phyloP scores from a whole-genome alignment of 2,113 vertebrate genomes.

The Nothobranchius kuhntae region DNA sequence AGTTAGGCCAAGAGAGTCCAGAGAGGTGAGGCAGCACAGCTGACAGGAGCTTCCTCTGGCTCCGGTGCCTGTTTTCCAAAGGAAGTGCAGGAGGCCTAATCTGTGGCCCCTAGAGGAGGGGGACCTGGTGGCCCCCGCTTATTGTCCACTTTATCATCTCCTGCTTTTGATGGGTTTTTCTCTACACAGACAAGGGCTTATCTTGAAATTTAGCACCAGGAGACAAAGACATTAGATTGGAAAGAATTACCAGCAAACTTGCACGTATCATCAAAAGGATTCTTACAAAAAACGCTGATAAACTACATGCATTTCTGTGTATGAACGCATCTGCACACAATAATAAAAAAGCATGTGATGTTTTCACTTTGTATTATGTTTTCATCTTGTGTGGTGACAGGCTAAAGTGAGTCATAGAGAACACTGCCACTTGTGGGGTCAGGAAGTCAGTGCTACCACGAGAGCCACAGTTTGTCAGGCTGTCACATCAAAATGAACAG shows the following conservation, averaged over 20 bases:
- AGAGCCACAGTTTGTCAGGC: conserved; percentile 65
- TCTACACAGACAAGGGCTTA: conserved; percentile 61
- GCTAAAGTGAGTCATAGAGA: conserved; percentile 65
- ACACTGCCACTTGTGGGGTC: conserved; percentile 58
- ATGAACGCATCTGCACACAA: background rate
- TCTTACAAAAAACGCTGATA: background rate
- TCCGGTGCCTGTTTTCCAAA: conserved; percentile 86
- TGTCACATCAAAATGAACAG: conserved; percentile 65
- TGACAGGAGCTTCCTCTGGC: conserved; percentile 83
- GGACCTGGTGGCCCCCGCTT: conserved; percentile 80
- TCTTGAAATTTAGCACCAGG: conserved; percentile 44
- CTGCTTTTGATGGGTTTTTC: conserved; percentile 68
- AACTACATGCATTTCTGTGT: background rate
- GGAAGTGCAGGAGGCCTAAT: conserved; percentile 88
- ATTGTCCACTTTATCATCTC: conserved; percentile 86
- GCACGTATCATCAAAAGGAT: conserved; percentile 26
- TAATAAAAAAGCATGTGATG: conserved; percentile 6
- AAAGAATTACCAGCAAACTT: conserved; percentile 15
- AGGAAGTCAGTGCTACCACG: conserved; percentile 67
- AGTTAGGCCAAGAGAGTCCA: conserved; percentile 78
- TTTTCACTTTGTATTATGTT: conserved; percentile 7
- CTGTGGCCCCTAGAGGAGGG: conserved; percentile 80
- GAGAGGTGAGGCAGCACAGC: conserved; percentile 88
- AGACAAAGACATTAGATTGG: conserved; percentile 22
- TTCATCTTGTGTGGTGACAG: conserved; percentile 43